Evolutionary conservation across 2,888 invertebrate genomes (phyloP), one percentile per base, ranked within the genome.

Genomic region (Lasioglossum zephyrum): DNA sequence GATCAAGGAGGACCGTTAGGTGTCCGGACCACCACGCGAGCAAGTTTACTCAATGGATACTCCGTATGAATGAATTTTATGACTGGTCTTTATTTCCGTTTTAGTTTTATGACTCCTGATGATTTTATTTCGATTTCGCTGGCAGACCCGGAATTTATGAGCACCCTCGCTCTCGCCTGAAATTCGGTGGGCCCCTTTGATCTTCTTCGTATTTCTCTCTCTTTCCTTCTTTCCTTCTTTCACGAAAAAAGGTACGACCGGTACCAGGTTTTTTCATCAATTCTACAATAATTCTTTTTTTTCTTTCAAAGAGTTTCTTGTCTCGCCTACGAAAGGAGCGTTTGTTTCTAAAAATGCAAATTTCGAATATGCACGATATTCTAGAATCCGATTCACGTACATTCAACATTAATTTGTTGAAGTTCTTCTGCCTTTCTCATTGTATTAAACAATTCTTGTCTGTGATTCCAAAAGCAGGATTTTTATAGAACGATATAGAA

Each of bases 111-210:
- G 91, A 89, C 80, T 82, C 80, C 81, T 87, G 91, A 93, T 93
- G 92, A 91, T 92, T 94, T 93, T 93, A 93, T 94, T 93, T 92
- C 87, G 91, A 92, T 93, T 94, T 94, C 94, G 94, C 93, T 93
- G 91, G 88, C 49, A 81, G 88, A 82, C 87, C 84, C 85, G 81
- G 87, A 87, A 83, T 94, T 93, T 93, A 93, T 85, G 92, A 92
- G 90, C 66, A 77, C 73, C 69, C 84, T 86, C 84, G 44, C 84
- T 84, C 72, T 77, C 80, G 79, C 77, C 86, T 80, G 82, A 91
- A 92, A 93, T 92, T 93, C 92, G 92, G 91, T 87, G 76, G 74
- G 75, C 87, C 88, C 83, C 92, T 94, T 94, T 93, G 93, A 93
- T 93, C 90, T 92, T 92, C 75, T n/a, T 77, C 80, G 16, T 53